Base-by-base conservation (phyloP, 2,888 invertebrate species). In the Podotricha telesiphe region DNA sequence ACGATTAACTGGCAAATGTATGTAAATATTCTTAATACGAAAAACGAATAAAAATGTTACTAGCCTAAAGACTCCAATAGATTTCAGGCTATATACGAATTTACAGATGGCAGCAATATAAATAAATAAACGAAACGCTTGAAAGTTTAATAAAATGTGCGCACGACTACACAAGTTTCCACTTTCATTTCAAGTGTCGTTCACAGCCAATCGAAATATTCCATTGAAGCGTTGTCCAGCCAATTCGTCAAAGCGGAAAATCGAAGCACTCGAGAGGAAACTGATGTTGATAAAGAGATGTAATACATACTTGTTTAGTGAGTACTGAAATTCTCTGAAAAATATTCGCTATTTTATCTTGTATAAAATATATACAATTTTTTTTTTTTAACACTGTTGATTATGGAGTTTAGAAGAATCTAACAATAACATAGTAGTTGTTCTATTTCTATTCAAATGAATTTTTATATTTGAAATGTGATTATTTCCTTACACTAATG, bases 141-240 rank as follows among this genome's bases (percentile, higher is more conserved):
- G 77, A 79, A 83, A 82, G 77, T 85, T 86, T 85, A 85, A 85
- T 86, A 84, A 86, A 86, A 86, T 79, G 78, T 77, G 76, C 73
- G 76, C 73, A 76, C 77, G 78, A 77, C 78, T 78, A 79, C 79
- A 78, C 76, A 77, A 78, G 79, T 82, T 80, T 79, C 77, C 80
- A 80, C 82, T 82, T 76, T 81, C 78, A 76, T 76, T 74, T 82
- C 74, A 77, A 87, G 86, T 77, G 80, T 78, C 78, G 79, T 82
- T 80, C 81, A 79, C 73, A 74, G 71, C 77, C 74, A 76, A 75
- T 79, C 74, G 78, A 77, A 79, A 77, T 79, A 77, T 77, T 74
- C 74, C 76, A 76, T 76, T 80, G 76, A 77, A 79, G 78, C 77
- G 73, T 74, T 76, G 78, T 77, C 78, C 79, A 73, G 77, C 75